phyloP scores from a whole-genome alignment of 2,113 vertebrate species.

The Lathamus discolor region DNA sequence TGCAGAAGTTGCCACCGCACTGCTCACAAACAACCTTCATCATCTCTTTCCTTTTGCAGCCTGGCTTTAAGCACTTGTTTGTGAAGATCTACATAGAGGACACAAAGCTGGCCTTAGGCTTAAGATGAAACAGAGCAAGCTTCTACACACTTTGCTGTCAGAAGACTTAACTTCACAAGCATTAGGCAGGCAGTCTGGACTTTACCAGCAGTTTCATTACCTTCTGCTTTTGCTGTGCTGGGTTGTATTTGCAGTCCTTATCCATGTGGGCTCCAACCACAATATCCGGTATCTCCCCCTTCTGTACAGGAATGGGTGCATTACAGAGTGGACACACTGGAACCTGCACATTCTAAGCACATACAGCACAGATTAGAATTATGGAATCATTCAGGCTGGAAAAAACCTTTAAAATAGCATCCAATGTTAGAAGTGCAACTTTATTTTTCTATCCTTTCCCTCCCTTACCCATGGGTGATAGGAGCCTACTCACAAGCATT shows the following conservation, averaged over 20 bases:
- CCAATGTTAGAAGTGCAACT: neutral
- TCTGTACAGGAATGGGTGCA: constrained; percentile 82
- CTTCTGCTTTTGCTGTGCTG: constrained; percentile 82
- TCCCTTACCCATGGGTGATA: accelerated
- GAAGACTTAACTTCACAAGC: too few relatives aligned
- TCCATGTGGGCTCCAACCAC: constrained; percentile 92
- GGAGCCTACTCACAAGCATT: neutral
- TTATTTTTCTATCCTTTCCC: neutral
- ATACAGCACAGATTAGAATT: neutral
- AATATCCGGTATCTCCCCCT: constrained; percentile 86
- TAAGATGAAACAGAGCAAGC: neutral
- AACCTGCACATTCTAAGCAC: constrained; percentile 86
- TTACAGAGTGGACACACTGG: constrained; percentile 91
- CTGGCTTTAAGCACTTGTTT: constrained; percentile 85
- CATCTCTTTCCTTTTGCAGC: constrained; percentile 93
- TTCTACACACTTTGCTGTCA: neutral
- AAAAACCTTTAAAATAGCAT: neutral
- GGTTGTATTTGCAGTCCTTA: constrained; percentile 81
- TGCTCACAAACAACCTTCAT: constrained; percentile 85
- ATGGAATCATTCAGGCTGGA: neutral
- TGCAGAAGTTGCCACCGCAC: constrained; percentile 87
- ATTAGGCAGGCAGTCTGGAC: neutral
- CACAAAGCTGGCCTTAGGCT: neutral
- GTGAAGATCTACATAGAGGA: constrained; percentile 81
- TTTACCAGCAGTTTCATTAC: constrained; percentile 58